phyloP scores from a whole-genome alignment of 2,888 invertebrate genomes.

The Hydriomena furcata region DNA sequence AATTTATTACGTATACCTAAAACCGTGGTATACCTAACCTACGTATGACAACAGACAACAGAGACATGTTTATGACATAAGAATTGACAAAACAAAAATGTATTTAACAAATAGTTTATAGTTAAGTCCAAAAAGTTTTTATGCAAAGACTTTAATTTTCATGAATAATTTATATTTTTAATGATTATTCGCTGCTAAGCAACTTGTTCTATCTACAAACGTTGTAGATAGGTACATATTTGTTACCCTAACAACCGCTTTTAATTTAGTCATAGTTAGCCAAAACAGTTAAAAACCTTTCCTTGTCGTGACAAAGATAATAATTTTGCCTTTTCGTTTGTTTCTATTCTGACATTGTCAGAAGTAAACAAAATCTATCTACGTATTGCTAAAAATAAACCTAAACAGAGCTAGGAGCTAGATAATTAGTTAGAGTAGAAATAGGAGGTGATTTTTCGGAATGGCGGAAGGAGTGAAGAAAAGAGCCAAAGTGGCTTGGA shows the following conservation, averaged over 20 bases:
- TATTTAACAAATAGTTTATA: neutral
- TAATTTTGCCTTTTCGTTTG: neutral
- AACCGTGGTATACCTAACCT: too few species aligned
- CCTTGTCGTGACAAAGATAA: neutral
- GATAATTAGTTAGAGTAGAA: conserved; percentile 13
- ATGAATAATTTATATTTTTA: too few species aligned
- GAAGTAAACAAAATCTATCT: conserved; percentile 6
- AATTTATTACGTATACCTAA: too few species aligned
- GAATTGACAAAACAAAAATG: neutral
- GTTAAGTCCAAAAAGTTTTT: neutral
- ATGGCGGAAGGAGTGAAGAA: conserved; percentile 47
- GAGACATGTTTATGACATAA: neutral
- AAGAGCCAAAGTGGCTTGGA: conserved; percentile 70
- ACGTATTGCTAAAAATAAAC: conserved; percentile 15
- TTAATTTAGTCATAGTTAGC: neutral
- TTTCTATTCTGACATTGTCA: conserved; percentile 15
- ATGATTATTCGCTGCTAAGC: conserved; percentile 9
- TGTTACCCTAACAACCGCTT: conserved; percentile 10
- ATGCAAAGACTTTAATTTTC: neutral
- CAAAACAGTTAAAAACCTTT: neutral
- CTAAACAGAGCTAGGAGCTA: too few species aligned
- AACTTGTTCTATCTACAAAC: conserved; percentile 1
- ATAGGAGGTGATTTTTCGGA: conserved; percentile 12
- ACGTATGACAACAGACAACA: neutral
- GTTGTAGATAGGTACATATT: too few species aligned